These are phyloP conservation scores for Neoascia interrupta DNA, from an alignment of 2,888 invertebrate species.

Conservation along the genomic window DNA sequence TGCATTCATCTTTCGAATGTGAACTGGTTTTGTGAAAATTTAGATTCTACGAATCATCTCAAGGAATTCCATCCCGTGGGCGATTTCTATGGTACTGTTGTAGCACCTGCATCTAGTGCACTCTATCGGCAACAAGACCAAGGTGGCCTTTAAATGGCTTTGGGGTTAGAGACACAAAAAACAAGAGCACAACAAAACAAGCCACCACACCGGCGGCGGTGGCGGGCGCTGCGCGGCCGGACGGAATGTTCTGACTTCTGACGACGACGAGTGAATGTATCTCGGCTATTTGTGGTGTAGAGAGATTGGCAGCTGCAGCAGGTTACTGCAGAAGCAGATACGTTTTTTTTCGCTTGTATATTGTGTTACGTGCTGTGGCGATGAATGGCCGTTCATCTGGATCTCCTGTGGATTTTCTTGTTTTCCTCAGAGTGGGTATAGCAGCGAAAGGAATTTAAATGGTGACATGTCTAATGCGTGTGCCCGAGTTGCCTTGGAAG, in stretches of 20 bases:
- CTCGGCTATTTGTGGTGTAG: slow-evolving; percentile 18
- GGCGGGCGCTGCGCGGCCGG: not conserved
- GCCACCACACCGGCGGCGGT: not conserved
- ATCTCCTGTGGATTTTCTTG: slow-evolving; percentile 31
- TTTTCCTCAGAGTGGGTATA: not conserved
- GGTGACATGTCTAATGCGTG: slow-evolving; percentile 45
- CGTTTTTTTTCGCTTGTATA: slow-evolving; percentile 3
- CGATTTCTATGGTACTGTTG: slow-evolving; percentile 8
- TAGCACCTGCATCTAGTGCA: slow-evolving; percentile 30
- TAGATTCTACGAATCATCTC: slow-evolving; percentile 44
- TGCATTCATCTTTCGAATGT: too few species aligned
- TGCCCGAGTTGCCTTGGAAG: slow-evolving; percentile 42
- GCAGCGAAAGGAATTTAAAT: slow-evolving; percentile 30
- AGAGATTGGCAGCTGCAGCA: slow-evolving; percentile 18
- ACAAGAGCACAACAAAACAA: slow-evolving; percentile 10
- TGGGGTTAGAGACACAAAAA: slow-evolving; percentile 10
- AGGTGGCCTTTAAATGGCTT: slow-evolving; percentile 7
- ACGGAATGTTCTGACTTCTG: not conserved
- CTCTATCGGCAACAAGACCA: slow-evolving; percentile 18
- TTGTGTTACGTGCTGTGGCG: slow-evolving; percentile 1
- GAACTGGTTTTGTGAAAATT: slow-evolving; percentile 26
- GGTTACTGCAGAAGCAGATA: not conserved
- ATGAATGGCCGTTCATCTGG: slow-evolving; percentile 14
- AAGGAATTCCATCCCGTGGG: slow-evolving; percentile 34
- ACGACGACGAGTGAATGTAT: slow-evolving; percentile 32